These are phyloP conservation scores for Liasis olivaceus DNA, from an alignment of 2,797 vertebrate genomes.

Conservation along the genomic window DNA sequence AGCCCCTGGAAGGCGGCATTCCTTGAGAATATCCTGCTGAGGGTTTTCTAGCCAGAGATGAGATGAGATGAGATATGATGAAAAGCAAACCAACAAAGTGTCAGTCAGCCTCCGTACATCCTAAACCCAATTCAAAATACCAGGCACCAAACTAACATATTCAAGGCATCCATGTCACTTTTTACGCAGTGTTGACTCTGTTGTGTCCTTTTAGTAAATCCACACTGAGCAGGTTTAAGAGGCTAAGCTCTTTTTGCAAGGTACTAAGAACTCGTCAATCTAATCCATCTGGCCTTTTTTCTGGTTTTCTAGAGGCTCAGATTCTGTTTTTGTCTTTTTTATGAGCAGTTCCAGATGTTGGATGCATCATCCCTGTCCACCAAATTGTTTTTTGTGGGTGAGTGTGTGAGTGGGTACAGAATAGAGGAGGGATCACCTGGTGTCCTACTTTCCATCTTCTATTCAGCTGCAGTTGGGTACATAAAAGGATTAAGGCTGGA, in stretches of 20 bases:
- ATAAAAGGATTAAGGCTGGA: too few relatives aligned
- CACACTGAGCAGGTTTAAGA: background rate
- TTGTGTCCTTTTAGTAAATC: background rate
- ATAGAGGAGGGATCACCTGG: too few relatives aligned
- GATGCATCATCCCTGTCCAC: too few relatives aligned
- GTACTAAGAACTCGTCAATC: background rate
- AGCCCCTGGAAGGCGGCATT: background rate
- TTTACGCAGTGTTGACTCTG: background rate
- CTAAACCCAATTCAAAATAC: background rate
- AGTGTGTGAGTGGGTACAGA: too few relatives aligned
- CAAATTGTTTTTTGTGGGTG: too few relatives aligned
- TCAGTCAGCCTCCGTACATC: background rate
- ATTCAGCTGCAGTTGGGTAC: too few relatives aligned
- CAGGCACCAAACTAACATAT: background rate
- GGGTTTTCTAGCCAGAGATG: slow-evolving; percentile 9
- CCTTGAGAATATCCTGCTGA: slow-evolving; percentile 22
- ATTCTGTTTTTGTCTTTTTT: too few relatives aligned
- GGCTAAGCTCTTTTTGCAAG: background rate
- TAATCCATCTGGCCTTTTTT: background rate
- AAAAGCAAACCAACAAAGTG: slow-evolving; percentile 27
- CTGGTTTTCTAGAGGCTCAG: background rate
- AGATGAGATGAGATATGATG: slow-evolving; percentile 26
- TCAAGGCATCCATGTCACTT: background rate
- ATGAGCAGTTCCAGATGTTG: too few relatives aligned
- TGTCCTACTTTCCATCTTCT: too few relatives aligned